Conservation (phyloP, 2,797 vertebrate species). For the Kryptopterus vitreolus region DNA sequence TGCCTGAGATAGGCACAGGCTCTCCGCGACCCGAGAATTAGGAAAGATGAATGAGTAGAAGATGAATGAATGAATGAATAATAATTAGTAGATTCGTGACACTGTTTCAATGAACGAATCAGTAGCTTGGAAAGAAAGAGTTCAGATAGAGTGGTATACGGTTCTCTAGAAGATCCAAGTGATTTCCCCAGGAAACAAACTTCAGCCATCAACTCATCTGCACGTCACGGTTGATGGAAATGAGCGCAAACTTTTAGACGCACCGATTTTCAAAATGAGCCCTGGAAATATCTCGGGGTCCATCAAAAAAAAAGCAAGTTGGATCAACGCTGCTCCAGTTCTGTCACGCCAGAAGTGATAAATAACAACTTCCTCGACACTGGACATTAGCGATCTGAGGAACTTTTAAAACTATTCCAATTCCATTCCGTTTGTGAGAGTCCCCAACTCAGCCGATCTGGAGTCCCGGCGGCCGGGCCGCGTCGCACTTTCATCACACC, state of each 20-base stretch:
- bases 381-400: neutral
- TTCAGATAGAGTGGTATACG: neutral
- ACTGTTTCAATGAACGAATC: neutral
- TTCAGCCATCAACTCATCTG: neutral
- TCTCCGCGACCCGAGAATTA: too few species aligned
- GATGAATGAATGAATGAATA: too few species aligned
- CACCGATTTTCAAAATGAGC: neutral
- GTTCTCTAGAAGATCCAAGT: neutral
- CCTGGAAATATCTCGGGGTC: neutral
- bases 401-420: neutral
- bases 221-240: neutral
- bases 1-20: too few species aligned
- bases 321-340: slow-evolving; percentile 5
- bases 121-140: neutral
- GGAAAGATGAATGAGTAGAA: too few species aligned
- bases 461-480: slow-evolving; percentile 27
- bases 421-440: neutral
- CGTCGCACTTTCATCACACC: slow-evolving; percentile 51
- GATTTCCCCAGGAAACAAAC: neutral
- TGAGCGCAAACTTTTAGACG: neutral
- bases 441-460: neutral
- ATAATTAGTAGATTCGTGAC: too few species aligned
- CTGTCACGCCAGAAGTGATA: neutral
- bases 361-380: neutral
- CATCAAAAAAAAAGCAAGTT: neutral